These are phyloP conservation scores for Lacerta agilis DNA, from an alignment of 2,797 vertebrate species.

Conservation along the genomic window DNA sequence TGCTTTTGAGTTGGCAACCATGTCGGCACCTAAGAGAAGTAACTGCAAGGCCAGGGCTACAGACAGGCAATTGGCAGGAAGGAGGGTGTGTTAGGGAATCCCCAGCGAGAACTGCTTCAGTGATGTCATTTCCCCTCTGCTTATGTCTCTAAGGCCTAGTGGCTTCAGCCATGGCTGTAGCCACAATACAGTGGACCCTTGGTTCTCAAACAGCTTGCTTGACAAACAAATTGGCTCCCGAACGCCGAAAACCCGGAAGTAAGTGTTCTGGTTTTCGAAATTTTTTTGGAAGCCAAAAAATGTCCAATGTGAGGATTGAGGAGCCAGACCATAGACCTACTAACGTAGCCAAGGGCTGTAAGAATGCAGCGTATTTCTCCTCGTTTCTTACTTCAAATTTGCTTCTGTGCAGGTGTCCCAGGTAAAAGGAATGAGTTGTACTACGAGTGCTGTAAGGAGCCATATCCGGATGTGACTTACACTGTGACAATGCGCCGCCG, in stretches of 20 bases:
- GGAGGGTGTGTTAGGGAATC: not conserved
- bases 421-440: constrained; percentile 90
- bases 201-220: too few relatives aligned
- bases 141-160: not conserved
- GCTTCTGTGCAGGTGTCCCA: constrained; percentile 81
- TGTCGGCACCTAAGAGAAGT: not conserved
- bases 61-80: not conserved
- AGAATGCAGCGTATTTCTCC: not conserved
- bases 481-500: constrained; percentile 90
- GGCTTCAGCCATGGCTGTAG: not conserved
- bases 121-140: not conserved
- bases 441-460: constrained; percentile 93
- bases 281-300: too few relatives aligned
- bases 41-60: not conserved
- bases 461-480: constrained; percentile 92
- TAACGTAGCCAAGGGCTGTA: too few relatives aligned
- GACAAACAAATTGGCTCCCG: too few relatives aligned
- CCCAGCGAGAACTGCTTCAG: not conserved
- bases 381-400: not conserved
- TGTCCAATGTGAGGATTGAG: not conserved
- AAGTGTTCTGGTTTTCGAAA: too few relatives aligned
- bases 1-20: not conserved
- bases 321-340: not conserved
- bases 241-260: too few relatives aligned
- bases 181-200: too few relatives aligned